Base-by-base conservation (phyloP, 2,113 vertebrate genomes). In the Todiramphus chloris region DNA sequence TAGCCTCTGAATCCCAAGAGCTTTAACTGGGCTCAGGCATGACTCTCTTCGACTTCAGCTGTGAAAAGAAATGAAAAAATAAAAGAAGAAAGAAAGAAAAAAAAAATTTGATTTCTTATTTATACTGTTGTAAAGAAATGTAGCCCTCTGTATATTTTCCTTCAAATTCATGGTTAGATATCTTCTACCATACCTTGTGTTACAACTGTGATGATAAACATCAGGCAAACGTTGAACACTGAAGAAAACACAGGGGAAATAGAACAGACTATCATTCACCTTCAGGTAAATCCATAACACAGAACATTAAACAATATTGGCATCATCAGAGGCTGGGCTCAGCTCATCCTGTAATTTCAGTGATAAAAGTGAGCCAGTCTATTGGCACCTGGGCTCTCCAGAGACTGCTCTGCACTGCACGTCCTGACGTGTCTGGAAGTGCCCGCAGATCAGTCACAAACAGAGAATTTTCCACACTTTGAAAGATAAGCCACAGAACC, bases 221-320 rank as follows among this genome's bases (percentile, higher is more conserved):
- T 60, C 93, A 83, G 92, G 66, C 60, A 90, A 82, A 73, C 17
- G 6, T 11, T 48, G 69, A 91, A 55, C 46, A 62, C 62, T 53
- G 90, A 95, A 86, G 83, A 72, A 91, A 90, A 74, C 66, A 87
- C 68, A 77, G 1, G 16, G 48, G 56, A 83, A 94, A 91, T 78
- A 44, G 82, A 92, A 68, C 41, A 74, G 78, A 23, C 28, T 59
- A 37, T 67, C 56, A 60, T 31, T 86, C 76, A 81, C 46, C 37
- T 83, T 44, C 55, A 89, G 68, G 27, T 92, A 78, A 93, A 93
- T 95, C 92, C 48, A 35, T 92, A 83, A 90, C 28, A 90, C 63
- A 92, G 82, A 90, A 90, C 92, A 89, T 67, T 92, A 94, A 94
- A 70, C 79, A 89, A 64, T 92, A 74, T 27, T 83, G 79, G 46